Conservation (phyloP, 2,113 vertebrate genomes). For the Brachypteracias leptosomus region DNA sequence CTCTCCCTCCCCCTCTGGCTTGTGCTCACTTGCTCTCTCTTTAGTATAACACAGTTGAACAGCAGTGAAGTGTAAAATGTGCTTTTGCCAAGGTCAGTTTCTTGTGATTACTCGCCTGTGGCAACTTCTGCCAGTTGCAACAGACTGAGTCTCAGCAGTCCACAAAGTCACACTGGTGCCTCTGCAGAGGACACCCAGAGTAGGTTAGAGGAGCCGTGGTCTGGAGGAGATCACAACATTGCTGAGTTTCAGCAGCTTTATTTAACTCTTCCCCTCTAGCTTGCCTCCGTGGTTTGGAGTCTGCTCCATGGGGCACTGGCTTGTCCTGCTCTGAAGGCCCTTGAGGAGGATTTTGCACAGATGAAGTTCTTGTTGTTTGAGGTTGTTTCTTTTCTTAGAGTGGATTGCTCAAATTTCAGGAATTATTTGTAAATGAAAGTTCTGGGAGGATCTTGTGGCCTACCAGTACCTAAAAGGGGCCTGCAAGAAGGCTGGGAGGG, state of each 20-base stretch:
- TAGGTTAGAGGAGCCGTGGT: conserved; percentile 48
- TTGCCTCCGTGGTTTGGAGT: background rate
- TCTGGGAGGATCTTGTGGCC: no score
- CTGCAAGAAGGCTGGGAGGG: no score
- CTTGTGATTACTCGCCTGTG: conserved; percentile 71
- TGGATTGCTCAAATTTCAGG: background rate
- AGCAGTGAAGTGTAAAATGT: conserved; percentile 72
- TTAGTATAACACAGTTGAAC: conserved; percentile 60
- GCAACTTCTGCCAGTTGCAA: conserved; percentile 73
- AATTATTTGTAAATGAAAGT: background rate
- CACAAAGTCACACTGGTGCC: conserved; percentile 68
- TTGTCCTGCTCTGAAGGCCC: background rate
- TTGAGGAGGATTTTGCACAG: background rate
- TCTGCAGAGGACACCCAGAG: conserved; percentile 62
- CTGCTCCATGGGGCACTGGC: background rate
- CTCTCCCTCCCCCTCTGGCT: conserved; percentile 10
- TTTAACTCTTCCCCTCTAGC: background rate
- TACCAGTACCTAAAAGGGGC: no score
- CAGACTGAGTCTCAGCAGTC: conserved; percentile 78
- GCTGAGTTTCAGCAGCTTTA: conserved; percentile 43
- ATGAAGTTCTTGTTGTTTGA: background rate
- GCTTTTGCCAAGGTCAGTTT: conserved; percentile 78
- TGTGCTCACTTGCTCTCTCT: conserved; percentile 49
- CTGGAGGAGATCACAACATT: conserved; percentile 23
- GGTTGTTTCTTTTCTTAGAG: background rate